Evolutionary conservation across 2,888 invertebrate genomes (phyloP), one percentile per base, ranked within the genome.

Genomic region (Strigamia maritima): DNA sequence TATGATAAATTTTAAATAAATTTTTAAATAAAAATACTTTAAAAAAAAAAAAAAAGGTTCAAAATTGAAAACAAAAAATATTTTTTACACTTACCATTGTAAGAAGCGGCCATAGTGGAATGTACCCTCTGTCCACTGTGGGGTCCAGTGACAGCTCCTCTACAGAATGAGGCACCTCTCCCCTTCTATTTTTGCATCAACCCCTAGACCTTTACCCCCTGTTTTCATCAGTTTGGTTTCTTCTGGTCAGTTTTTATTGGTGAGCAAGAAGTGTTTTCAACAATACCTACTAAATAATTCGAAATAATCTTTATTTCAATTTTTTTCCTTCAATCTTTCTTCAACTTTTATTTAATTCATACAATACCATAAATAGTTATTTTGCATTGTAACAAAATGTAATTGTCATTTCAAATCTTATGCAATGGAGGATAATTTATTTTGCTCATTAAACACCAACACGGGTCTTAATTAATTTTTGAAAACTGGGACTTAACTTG

Each of bases 101-200:
- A 54, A 54, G 54, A 54, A 70, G 70, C 28, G 28, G 70, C 70
- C 70, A 70, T 70, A 28, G 70, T 70, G 70, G 70, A 70, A 70
- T 70, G 70, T 70, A 70, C 70, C 70, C 70, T 70, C 60, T 70
- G 70, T 70, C 70, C 70, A 70, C 70, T 70, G 28, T 70, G 70
- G 70, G 70, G 70, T 70, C 70, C 70, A 26, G 70, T 70, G 70
- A 70, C 70, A 54, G 54, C 54, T 19, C 54, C 54, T 54, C 19
- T 8, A 54, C 54, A 54, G 19, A 54, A 54, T 54, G 19, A 54
- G 54, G 70, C 70, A 8, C 70, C 70, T 14, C 70, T 28, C 28
- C 70, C 28, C 70, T 70, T 28, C 70, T 12, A 70, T 54, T 54
- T 54, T 54, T 54, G 54, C 70, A 26, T 70, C 70, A 70, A 24